These are phyloP conservation scores for Ptilorrhoa leucosticta DNA, from an alignment of 2,113 vertebrate genomes.

Conservation along the genomic window DNA sequence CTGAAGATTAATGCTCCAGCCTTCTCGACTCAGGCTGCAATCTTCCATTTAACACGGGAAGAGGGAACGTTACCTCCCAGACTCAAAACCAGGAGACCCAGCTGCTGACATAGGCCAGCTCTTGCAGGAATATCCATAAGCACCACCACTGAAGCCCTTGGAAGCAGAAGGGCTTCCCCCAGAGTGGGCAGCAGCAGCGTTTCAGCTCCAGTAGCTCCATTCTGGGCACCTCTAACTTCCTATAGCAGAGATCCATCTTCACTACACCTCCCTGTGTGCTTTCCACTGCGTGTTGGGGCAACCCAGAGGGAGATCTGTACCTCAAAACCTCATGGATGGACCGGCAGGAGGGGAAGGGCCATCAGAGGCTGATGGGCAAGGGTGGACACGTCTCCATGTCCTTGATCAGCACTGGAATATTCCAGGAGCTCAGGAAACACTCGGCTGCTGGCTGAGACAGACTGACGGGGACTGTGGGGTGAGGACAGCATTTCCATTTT, in stretches of 20 bases:
- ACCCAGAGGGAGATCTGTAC: neutral
- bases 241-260: neutral
- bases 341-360: neutral
- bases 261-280: neutral
- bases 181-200: neutral
- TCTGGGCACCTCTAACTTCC: neutral
- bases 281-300: neutral
- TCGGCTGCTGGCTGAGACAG: neutral
- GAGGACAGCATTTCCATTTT: neutral
- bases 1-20: neutral
- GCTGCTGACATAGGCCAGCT: neutral
- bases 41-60: neutral
- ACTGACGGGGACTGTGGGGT: neutral
- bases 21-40: neutral
- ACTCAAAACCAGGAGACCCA: neutral
- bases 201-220: neutral
- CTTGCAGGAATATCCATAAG: neutral
- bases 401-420: neutral
- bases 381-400: neutral
- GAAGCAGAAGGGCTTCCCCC: neutral
- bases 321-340: neutral
- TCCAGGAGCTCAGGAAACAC: neutral
- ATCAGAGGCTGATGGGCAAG: neutral
- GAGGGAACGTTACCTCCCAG: neutral
- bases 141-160: neutral